Base-by-base conservation (phyloP, 1,140 invertebrate species). In the Frieseomelitta varia region DNA sequence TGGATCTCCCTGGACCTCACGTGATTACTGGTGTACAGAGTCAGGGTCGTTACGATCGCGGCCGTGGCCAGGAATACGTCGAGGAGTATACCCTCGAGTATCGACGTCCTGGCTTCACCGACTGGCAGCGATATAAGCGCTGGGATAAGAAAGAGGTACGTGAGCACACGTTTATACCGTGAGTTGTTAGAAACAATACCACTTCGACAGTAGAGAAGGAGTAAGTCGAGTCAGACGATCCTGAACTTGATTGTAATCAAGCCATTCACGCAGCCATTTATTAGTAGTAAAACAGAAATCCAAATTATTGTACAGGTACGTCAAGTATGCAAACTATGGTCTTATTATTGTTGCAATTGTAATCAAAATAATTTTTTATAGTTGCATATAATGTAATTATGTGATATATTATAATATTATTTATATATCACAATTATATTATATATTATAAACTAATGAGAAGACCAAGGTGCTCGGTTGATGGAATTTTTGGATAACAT, bases 41-140 rank as follows among this genome's bases (percentile, higher is more conserved):
- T 17, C 97, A 98, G 93, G 97, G 97, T 30, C 96, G 97, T 34
- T 97, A 96, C 94, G 97, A 97, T 81, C 96, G 97, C 86, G 97
- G 97, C 53, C 95, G 96, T 88, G 97, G 97, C 51, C 96, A 96
- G 87, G 97, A 98, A 92, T 98, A 96, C 92, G 96, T 97, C 34
- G 97, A 97, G 90, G 95, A 96, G 79, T 98, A 97, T 91, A 95
- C 96, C 56, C 89, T 98, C 30, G 97, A 98, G 91, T 98, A 98
- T 92, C 96, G 96, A 95, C 92, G 97, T 88, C 96, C 96, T 4
- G 95, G 95, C 24, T 94, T 97, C 79, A 90, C 92, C 17, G 94
- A 95, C 47, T 97, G 97, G 97, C 95, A 95, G 61, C 95, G 95
- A 83, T 97, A 97, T 92, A 95, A 95, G 85, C 95, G 96, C 76